phyloP scores from a whole-genome alignment of 1,140 invertebrate genomes.

The Camponotus floridanus region DNA sequence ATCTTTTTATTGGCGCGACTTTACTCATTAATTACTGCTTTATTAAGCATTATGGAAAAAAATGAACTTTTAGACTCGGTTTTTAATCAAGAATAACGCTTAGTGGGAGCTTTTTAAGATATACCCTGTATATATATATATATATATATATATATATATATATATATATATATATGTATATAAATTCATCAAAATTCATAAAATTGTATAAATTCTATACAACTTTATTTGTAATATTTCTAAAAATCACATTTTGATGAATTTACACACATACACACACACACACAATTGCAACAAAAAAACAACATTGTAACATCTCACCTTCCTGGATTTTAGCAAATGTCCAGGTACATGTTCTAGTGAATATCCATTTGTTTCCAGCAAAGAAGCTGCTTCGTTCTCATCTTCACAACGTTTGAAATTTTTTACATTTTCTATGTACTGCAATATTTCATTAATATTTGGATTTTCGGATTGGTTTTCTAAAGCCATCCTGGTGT shows the following conservation, averaged over 20 bases:
- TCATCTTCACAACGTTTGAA: constrained; percentile 88
- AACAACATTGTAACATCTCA: constrained; percentile 71
- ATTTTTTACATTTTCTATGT: constrained; percentile 87
- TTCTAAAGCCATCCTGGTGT: constrained; percentile 84
- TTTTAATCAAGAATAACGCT: too few relatives aligned
- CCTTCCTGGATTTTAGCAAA: constrained; percentile 88
- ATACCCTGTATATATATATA: too few relatives aligned
- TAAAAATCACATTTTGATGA: neutral
- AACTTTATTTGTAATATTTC: neutral
- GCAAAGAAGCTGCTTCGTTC: constrained; percentile 85
- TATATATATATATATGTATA: too few relatives aligned
- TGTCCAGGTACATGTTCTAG: constrained; percentile 90
- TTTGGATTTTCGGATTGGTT: constrained; percentile 60
- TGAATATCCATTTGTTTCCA: constrained; percentile 86
- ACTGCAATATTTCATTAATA: constrained; percentile 86
- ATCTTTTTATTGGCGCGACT: too few relatives aligned
- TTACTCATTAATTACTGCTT: too few relatives aligned
- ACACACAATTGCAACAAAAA: neutral
- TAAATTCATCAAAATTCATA: too few relatives aligned
- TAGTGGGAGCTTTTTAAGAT: too few relatives aligned
- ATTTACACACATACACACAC: neutral
- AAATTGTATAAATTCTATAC: neutral
- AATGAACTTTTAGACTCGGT: too few relatives aligned
- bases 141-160: too few relatives aligned
- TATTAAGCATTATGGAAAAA: too few relatives aligned